Conservation (phyloP, 2,888 invertebrate genomes). For the Acanthosepion lycidas region DNA sequence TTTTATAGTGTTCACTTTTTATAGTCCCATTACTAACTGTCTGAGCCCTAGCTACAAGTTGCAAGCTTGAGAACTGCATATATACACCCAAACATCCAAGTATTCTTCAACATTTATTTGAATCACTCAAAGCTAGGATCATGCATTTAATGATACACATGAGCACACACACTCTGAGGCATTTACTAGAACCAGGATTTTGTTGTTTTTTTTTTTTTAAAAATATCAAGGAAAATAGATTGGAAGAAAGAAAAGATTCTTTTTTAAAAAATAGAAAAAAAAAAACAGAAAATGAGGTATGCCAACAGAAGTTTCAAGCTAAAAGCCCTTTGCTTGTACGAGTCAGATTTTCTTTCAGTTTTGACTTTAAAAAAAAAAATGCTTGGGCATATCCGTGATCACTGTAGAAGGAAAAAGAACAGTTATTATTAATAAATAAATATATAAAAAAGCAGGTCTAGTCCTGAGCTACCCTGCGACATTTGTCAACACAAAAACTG, state of each 20-base stretch:
- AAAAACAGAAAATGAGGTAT: neutral
- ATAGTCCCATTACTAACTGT: neutral
- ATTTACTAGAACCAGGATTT: neutral
- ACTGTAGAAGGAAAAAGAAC: neutral
- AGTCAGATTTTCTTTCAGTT: neutral
- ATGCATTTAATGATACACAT: neutral
- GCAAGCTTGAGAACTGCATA: neutral
- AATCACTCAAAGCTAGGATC: neutral
- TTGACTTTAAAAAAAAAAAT: neutral
- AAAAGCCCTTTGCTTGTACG: neutral
- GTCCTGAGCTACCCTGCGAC: neutral
- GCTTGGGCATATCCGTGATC: neutral
- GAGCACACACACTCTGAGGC: neutral
- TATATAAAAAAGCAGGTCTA: neutral
- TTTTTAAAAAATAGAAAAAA: neutral
- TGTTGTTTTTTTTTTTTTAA: neutral
- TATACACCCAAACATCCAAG: neutral
- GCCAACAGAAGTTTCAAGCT: constrained; percentile 18
- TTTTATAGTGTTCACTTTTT: neutral
- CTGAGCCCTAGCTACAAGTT: no score
- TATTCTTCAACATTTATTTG: neutral
- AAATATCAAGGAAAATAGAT: neutral
- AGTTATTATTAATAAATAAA: neutral
- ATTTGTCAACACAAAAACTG: constrained; percentile 43
- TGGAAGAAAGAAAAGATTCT: neutral